These are phyloP conservation scores for Cyphomyrus plagiostoma DNA, from an alignment of 2,113 vertebrate genomes.

Conservation along the genomic window DNA sequence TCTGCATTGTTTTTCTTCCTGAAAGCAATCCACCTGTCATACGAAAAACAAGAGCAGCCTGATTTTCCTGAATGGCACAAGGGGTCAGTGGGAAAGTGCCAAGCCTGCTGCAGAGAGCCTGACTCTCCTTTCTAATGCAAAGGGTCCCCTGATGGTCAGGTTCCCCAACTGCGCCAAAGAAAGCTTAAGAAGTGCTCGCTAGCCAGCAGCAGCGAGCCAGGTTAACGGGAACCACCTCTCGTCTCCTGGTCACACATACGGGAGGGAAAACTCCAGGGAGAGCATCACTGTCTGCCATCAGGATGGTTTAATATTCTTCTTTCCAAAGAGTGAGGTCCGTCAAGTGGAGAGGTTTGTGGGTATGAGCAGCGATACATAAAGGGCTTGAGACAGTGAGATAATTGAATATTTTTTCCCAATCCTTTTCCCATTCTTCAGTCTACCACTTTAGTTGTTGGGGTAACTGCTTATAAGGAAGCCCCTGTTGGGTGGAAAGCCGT, in stretches of 20 bases:
- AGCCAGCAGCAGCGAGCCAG: neutral
- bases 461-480: neutral
- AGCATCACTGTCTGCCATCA: neutral
- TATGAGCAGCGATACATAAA: neutral
- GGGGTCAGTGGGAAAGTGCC: neutral
- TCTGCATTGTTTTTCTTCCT: neutral
- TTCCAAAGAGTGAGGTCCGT: neutral
- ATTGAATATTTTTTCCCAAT: neutral
- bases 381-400: neutral
- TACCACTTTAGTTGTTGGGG: neutral
- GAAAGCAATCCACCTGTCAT: neutral
- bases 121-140: neutral
- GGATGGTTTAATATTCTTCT: neutral
- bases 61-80: neutral
- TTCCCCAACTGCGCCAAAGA: neutral
- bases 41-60: neutral
- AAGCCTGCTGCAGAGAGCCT: neutral
- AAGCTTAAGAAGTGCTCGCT: neutral
- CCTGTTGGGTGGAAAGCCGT: too few relatives aligned
- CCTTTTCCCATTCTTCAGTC: neutral
- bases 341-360: neutral
- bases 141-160: neutral
- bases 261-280: neutral
- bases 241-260: neutral
- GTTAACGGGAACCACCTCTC: neutral